Evolutionary conservation across 2,888 invertebrate genomes (phyloP).

Genomic region (Laspeyria flexula): DNA sequence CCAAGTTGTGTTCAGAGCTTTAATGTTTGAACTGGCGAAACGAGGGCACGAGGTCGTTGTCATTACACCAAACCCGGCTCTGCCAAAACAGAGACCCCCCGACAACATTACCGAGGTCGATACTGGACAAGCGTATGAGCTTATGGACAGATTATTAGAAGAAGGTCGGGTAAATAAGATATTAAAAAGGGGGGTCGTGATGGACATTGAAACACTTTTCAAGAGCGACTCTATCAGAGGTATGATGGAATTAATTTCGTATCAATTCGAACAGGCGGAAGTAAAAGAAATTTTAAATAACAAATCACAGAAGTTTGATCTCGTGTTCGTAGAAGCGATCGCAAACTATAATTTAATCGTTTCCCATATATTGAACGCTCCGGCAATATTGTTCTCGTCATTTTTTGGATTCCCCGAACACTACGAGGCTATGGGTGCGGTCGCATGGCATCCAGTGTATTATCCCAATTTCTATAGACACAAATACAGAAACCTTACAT

Average conservation of each 20-base stretch:
- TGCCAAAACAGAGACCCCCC: conserved; percentile 20
- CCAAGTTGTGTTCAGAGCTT: conserved; percentile 58
- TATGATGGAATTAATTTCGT: conserved; percentile 5
- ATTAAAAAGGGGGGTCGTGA: conserved; percentile 34
- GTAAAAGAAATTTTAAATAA: conserved; percentile 39
- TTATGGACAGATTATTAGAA: conserved; percentile 1
- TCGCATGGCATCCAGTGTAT: conserved; percentile 40
- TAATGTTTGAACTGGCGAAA: conserved; percentile 57
- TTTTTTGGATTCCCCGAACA: conserved; percentile 36
- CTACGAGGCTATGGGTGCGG: conserved; percentile 41
- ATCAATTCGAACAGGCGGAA: conserved; percentile 22
- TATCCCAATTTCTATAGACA: conserved; percentile 37
- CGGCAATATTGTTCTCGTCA: conserved; percentile 45
- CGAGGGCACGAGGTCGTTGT: conserved; percentile 67
- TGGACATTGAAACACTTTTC: conserved; percentile 9
- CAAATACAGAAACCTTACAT: conserved; percentile 27
- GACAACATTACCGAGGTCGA: conserved; percentile 29
- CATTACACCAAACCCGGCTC: conserved; percentile 59
- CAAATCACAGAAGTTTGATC: conserved; percentile 50
- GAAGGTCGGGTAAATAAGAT: neutral
- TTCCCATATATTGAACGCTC: conserved; percentile 46
- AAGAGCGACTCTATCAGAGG: neutral
- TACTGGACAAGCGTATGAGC: conserved; percentile 9
- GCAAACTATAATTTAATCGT: conserved; percentile 37
- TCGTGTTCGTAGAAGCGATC: conserved; percentile 47